Evolutionary conservation across 2,888 invertebrate species (phyloP), one percentile per base, ranked within the genome.

Genomic region (Catocala sponsa): DNA sequence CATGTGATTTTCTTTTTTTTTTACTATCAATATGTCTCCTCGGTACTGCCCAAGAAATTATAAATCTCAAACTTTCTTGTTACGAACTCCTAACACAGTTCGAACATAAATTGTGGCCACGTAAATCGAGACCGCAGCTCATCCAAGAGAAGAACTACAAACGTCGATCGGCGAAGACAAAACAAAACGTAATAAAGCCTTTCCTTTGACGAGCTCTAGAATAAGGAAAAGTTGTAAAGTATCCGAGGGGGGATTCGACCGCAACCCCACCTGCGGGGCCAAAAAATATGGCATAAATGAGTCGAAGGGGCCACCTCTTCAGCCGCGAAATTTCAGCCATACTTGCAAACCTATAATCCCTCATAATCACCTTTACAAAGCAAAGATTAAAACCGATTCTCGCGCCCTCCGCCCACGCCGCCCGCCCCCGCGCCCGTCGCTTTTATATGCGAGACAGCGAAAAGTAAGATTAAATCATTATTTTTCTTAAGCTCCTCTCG

Each of bases 361-460:
- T 94, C 90, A 94, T 95, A 95, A 95, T 95, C 95, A 95, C 94
- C 94, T 95, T 95, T 94, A 95, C 94, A 95, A 95, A 95, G 95
- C 95, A 95, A 95, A 95, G 95, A 95, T 95, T 95, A 95, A 94
- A 95, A 95, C 91, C 94, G 93, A 92, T 94, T 94, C 94, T 90
- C 80, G 85, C 91, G 86, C 91, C 89, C 89, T 85, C 65, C 77
- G 63, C 67, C 78, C 76, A 69, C 78, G 85, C 77, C 86, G 83
- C 84, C 85, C 79, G 60, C 82, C 82, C 79, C 81, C 85, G 77
- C 83, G 76, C 72, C 71, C 80, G 63, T 68, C 86, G 88, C 90
- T 89, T 95, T 94, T 94, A 94, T 95, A 94, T 94, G 94, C 94
- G 92, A 89, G 91, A 91, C 93, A 85, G 91, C 92, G 92, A 90